phyloP scores from a whole-genome alignment of 2,113 vertebrate genomes.

The Paedocypris sp. region DNA sequence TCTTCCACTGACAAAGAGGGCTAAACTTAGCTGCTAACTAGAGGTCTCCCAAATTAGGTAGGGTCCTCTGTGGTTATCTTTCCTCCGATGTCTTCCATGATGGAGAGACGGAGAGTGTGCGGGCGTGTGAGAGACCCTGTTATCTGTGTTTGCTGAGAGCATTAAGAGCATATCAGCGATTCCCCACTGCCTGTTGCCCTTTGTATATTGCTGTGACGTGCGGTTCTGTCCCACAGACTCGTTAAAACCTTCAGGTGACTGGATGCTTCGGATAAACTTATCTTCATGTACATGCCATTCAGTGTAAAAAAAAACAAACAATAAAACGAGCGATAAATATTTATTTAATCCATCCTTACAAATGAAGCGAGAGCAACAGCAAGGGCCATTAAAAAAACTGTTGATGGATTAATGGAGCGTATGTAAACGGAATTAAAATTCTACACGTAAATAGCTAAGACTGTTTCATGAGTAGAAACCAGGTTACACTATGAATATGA shows the following conservation, averaged over 20 bases:
- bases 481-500: too few relatives aligned
- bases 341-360: too few relatives aligned
- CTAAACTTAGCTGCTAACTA: constrained; percentile 36
- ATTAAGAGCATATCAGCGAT: constrained; percentile 3
- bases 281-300: constrained; percentile 2
- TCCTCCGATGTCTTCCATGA: constrained; percentile 11
- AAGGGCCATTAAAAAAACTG: too few relatives aligned
- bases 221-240: background rate
- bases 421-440: too few relatives aligned
- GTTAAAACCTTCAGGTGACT: background rate
- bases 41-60: constrained; percentile 39
- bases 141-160: constrained; percentile 23
- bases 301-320: background rate
- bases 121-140: background rate
- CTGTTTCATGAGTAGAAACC: too few relatives aligned
- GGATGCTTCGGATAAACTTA: background rate
- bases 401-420: too few relatives aligned
- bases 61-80: constrained; percentile 31
- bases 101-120: background rate
- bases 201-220: background rate
- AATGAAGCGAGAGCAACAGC: too few relatives aligned
- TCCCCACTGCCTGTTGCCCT: constrained; percentile 6
- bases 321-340: too few relatives aligned
- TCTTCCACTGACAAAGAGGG: constrained; percentile 35
- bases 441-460: too few relatives aligned